Evolutionary conservation across 2,797 vertebrate species (phyloP), one percentile per base, ranked within the genome.

Genomic region (Chelidonichthys spinosus): DNA sequence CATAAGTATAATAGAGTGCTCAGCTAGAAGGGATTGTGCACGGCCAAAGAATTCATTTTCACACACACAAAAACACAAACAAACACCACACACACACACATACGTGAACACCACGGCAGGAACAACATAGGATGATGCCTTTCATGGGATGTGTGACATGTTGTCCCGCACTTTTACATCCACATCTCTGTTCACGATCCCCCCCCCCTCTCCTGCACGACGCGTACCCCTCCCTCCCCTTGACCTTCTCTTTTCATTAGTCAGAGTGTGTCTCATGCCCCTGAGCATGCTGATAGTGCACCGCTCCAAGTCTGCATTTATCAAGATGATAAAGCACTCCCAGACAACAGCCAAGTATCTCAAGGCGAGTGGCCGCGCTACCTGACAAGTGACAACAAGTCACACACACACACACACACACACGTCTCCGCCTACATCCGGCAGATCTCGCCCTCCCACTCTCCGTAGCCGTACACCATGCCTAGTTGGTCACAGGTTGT

Each of bases 191-290:
- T 89, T 88, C 69, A 36, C 72, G 53, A 5, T 65, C 82, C 56
- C 81, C 74, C 74, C 70, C 68, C 69, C 66, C 33, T 69, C 81
- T 25, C 25, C 56, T 36, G 72, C 77, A 71, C 47, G 11, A 50
- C 3, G 36, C 18, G 68, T 11, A 60, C 87, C 81, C 87, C 87
- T 89, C 89, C 84, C 76, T 92, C 90, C 85, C 90, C 90, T 91
- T 93, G 91, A 92, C 91, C 91, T 93, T 92, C 92, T 93, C 92
- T 91, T 92, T 93, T 92, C 90, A 93, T 93, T 93, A 93, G 92
- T 93, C 92, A 93, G 92, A 92, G 91, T 92, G 92, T 85, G 88
- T 93, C 89, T 90, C 92, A 91, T 88, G 90, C 91, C 90, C 92
- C 89, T 85, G 85, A 92, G 92, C 89, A 82, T 88, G 92, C 92